These are phyloP conservation scores for Epinotia brunnichana DNA, from an alignment of 2,888 invertebrate genomes.

Conservation along the genomic window DNA sequence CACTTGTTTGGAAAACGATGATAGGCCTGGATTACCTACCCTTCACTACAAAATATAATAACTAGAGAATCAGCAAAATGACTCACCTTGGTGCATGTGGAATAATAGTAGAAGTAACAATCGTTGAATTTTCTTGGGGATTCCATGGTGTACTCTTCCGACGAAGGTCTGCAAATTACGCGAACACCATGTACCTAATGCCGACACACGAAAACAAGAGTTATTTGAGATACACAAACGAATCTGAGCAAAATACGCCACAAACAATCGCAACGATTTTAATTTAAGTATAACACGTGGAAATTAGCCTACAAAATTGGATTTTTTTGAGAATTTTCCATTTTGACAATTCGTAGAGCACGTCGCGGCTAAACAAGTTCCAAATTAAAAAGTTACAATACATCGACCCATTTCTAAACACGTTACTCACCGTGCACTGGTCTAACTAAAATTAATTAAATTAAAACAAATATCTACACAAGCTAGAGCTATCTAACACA, in stretches of 20 bases:
- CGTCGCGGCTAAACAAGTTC: slow-evolving; percentile 72
- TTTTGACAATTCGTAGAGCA: slow-evolving; percentile 76
- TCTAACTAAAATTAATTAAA: slow-evolving; percentile 77
- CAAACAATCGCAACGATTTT: slow-evolving; percentile 47
- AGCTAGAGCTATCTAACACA: slow-evolving; percentile 72
- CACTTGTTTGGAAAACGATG: slow-evolving; percentile 44
- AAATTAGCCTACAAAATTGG: slow-evolving; percentile 54
- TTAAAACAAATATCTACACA: slow-evolving; percentile 76
- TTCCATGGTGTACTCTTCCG: slow-evolving; percentile 83
- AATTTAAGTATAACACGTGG: slow-evolving; percentile 57
- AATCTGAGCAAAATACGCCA: slow-evolving; percentile 54
- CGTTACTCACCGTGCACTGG: slow-evolving; percentile 72
- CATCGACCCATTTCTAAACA: slow-evolving; percentile 53
- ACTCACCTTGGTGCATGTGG: slow-evolving; percentile 92
- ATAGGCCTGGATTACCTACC: slow-evolving; percentile 40
- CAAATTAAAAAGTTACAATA: slow-evolving; percentile 62
- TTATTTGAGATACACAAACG: slow-evolving; percentile 30
- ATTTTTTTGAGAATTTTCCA: slow-evolving; percentile 71
- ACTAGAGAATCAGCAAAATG: slow-evolving; percentile 37
- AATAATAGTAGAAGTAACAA: slow-evolving; percentile 95
- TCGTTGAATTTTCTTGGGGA: slow-evolving; percentile 91
- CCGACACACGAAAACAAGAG: slow-evolving; percentile 54
- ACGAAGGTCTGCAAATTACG: slow-evolving; percentile 67
- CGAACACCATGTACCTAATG: slow-evolving; percentile 54
- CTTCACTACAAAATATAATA: slow-evolving; percentile 44